A percentile compares a stretch with the other conserved stretches of the same genome.
phyloP scores from a whole-genome alignment of 2,113 vertebrate species.

The Trematocara macrostoma region DNA sequence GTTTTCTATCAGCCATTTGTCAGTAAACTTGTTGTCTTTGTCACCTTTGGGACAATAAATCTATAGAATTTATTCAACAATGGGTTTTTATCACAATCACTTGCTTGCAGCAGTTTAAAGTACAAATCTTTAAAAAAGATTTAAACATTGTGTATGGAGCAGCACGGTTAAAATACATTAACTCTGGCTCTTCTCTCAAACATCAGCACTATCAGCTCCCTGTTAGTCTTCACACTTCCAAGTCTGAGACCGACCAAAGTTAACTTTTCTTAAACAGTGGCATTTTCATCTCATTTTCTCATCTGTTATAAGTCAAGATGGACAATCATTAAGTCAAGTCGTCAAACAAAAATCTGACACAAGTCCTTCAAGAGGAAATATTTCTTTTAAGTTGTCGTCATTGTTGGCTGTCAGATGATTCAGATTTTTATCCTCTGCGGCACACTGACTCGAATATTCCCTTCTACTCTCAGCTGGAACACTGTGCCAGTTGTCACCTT shows the following conservation, averaged over 20 bases:
- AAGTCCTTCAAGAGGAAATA: not conserved
- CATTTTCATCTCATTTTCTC: not conserved
- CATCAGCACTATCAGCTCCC: not conserved
- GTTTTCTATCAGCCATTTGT: not conserved
- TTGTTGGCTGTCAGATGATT: not conserved
- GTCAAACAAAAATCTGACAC: not conserved
- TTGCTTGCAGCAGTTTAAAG: not conserved
- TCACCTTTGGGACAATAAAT: not conserved
- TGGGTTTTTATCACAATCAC: not conserved
- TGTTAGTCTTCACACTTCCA: not conserved
- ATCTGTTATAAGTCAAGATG: not conserved
- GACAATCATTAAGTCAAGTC: not conserved
- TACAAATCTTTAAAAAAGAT: not conserved
- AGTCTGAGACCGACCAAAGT: not conserved
- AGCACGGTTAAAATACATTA: not conserved
- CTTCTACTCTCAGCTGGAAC: slow-evolving; percentile 40
- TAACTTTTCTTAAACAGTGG: not conserved
- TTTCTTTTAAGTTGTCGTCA: not conserved
- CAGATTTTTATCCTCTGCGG: slow-evolving; percentile 14
- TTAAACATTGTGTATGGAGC: not conserved
- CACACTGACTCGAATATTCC: slow-evolving; percentile 19
- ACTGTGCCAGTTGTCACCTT: slow-evolving; percentile 49
- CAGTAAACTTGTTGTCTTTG: not conserved
- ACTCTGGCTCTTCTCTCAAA: not conserved
- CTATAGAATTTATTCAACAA: not conserved